Base-by-base conservation (phyloP, 2,113 vertebrate species). In the Propithecus coquereli region DNA sequence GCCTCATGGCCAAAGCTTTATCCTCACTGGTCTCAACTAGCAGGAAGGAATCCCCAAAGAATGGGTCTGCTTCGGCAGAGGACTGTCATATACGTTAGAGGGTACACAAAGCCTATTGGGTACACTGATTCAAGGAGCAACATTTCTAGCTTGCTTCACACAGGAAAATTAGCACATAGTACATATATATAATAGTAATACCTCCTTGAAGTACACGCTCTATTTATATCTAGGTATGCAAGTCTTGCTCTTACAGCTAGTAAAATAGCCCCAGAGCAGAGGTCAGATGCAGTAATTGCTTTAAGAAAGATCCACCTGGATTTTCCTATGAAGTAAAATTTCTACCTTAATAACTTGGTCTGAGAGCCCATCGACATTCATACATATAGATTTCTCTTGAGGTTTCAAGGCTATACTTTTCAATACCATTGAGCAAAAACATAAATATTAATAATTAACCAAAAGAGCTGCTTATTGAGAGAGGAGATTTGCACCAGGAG, bases 401-500 rank as follows among this genome's bases (percentile, higher is more conserved):
- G 30, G 40, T 47, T 40, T 86, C n/a, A 79, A 95, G 37, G 17
- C 14, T 77, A 88, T 1, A 18, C 3, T 83, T 97, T 85, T 79
- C 4, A 86, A 81, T 82, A 79, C 23, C 66, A 40, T 30, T 22
- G n/a, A 77, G 9, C 3, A 68, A 93, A 94, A 92, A 43, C 8
- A 47, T 73, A 82, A 90, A 87, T 89, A 77, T 54, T 54, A 18
- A 54, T 96, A 94, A 89, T 52, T 83, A 96, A 73, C 11, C 57
- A 32, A 8, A 37, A 94, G 40, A 93, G 20, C 8, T 96, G 66
- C 43, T n/a, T n/a, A 1, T 70, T 94, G 63, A 86, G n/a, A 89
- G 40, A 74, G 34, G 23, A 79, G 23, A 89, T 71, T 71, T 77
- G 43, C 14, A 79, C 6, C 5, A 74, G 20, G 5, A 50, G n/a